Conservation (phyloP, 2,113 vertebrate species). For the Coryphaenoides rupestris region DNA sequence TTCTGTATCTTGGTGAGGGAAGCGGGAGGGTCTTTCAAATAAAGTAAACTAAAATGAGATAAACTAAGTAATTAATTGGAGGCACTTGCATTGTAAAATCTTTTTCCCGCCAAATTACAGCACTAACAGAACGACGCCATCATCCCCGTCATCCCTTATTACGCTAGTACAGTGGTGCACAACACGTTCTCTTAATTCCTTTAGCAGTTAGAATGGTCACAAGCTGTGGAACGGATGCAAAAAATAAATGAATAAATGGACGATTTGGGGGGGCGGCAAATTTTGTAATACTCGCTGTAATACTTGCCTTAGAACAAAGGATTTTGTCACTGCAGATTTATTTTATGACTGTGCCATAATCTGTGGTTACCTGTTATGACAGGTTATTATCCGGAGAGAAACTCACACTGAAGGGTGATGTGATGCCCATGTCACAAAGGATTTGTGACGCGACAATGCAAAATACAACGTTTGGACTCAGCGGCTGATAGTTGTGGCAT, state of each 20-base stretch:
- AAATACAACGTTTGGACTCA: too few relatives aligned
- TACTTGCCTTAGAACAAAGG: conserved; percentile 70
- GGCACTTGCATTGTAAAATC: conserved; percentile 66
- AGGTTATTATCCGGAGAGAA: conserved; percentile 60
- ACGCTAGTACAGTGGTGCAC: conserved; percentile 18
- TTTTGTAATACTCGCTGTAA: conserved; percentile 59
- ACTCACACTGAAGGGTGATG: conserved; percentile 26
- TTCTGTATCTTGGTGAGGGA: conserved; percentile 48
- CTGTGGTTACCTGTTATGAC: conserved; percentile 71
- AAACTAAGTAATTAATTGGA: conserved; percentile 33
- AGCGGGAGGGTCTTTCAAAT: conserved; percentile 37
- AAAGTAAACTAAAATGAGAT: too few relatives aligned
- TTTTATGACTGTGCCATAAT: conserved; percentile 75
- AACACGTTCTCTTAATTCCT: conserved; percentile 12
- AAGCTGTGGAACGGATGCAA: conserved; percentile 3
- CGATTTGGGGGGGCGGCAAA: conserved; percentile 16
- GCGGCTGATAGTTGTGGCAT: too few relatives aligned
- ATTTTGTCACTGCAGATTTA: conserved; percentile 69
- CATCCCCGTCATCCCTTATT: conserved; percentile 9
- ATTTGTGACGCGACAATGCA: neutral
- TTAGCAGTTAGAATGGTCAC: conserved; percentile 29
- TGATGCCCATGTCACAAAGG: too few relatives aligned
- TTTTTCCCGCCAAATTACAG: conserved; percentile 44
- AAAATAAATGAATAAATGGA: conserved; percentile 14
- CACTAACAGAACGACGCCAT: conserved; percentile 44